Base-by-base conservation (phyloP, 2,888 invertebrate species). In the Sarcophaga subvicina region DNA sequence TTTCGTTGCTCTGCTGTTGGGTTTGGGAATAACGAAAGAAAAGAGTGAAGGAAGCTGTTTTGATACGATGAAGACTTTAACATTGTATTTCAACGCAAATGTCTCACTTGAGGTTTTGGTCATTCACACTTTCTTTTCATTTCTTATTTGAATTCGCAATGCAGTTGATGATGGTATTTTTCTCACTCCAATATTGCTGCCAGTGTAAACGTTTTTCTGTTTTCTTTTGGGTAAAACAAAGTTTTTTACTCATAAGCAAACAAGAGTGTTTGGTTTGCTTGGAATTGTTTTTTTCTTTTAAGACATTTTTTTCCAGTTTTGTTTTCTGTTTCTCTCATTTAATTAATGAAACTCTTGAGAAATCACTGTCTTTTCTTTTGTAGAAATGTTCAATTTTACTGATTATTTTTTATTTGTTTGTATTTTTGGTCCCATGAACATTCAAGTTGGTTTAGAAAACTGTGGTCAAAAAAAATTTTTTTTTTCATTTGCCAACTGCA, bases 91-190 rank as follows among this genome's bases (percentile, higher is more conserved):
- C 22, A 22, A 22, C 22, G 64, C 54, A 45, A 71, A 79, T 76
- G 67, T 81, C 77, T 83, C 86, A 75, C 75, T 76, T 76, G 76
- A 78, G 22, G 22, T 22, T 22, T 22, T 22, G 22, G 22, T 22
- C 1, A 22, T 1, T 22, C 22, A 22, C 1, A 80, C 80, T 83
- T 83, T 79, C 69, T 86, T 83, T 83, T 27, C 22, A n/a, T 72
- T 60, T 47, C 14, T 54, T 70, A 59, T 22, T 60, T 49, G 17
- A 25, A 2, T 62, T 62, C 62, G 1, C 22, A 22, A 22, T 22
- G 1, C 22, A 22, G 22, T 22, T 22, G 22, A 22, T 22, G 22
- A 22, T 22, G 22, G 22, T 22, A 22, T 17, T 62, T 71, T 54
- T 5, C 67, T 60, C 63, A 54, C 60, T 20, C 22, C 20, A 64